Evolutionary conservation across 2,113 vertebrate genomes (phyloP), one percentile per base, ranked within the genome.

Genomic region (Enhydra lutris): DNA sequence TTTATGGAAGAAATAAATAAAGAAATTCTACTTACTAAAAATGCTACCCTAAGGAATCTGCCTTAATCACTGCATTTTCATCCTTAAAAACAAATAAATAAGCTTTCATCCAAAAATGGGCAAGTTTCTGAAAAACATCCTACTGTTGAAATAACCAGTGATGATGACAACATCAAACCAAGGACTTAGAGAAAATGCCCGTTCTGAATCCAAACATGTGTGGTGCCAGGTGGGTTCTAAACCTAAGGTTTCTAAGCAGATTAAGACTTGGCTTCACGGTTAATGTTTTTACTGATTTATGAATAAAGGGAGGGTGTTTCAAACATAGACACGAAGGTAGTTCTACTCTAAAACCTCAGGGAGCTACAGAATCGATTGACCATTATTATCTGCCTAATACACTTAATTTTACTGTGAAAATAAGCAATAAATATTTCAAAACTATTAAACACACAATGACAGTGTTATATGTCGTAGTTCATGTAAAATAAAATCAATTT

Each of bases 261-360:
- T 98, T 96, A 97, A 93, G 97, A 47, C 80, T 52, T 93, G 63
- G 83, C 97, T 97, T 97, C 80, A 9, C 29, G 80, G n/a, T 84
- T 93, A 73, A 91, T 0, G 55, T 42, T 89, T 55, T 92, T 31
- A 18, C 67, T 47, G 50, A 94, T 31, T n/a, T 45, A 42, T 2
- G 50, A 69, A 79, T 87, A 3, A 21, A 1, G 47, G 34, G 10
- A 59, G 73, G 84, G 65, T 36, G 45, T 42, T 94, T 94, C 26
- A 42, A 63, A 78, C 39, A 57, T 13, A 42, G 0, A 12, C 34
- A 10, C 0, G 4, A 80, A 91, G 84, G 17, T 4, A 4, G 0
- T 15, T 96, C 76, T 80, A 42, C 17, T 6, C 71, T 6, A 67
- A 20, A 85, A n/a, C 24, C 20, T 52, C 50, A 47, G 1, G 34